These are phyloP conservation scores for Amyelois transitella DNA, from an alignment of 1,140 invertebrate species.

Conservation along the genomic window DNA sequence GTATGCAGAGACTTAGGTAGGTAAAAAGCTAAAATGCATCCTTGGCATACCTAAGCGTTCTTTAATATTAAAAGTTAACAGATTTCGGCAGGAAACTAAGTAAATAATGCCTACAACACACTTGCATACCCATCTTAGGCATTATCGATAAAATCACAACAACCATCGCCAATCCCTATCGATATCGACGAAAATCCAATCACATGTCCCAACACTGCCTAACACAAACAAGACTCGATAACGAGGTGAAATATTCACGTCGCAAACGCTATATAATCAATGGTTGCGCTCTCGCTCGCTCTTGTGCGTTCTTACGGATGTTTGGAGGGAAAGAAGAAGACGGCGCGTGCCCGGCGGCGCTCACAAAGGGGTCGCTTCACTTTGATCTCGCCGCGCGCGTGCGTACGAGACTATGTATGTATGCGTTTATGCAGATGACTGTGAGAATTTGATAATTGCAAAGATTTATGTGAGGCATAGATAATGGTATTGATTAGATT, in stretches of 20 bases:
- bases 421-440: constrained; percentile 67
- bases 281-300: constrained; percentile 48
- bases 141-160: no score
- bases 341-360: constrained; percentile 61
- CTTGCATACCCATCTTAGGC: no score
- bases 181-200: constrained; percentile 41
- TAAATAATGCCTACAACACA: no score
- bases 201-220: constrained; percentile 55
- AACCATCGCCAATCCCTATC: constrained; percentile 20
- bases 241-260: constrained; percentile 74
- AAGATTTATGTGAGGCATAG: constrained; percentile 54
- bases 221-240: constrained; percentile 74
- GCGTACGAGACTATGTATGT: constrained; percentile 44
- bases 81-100: no score
- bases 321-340: constrained; percentile 55
- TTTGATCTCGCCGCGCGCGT: constrained; percentile 70
- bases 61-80: no score
- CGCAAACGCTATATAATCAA: constrained; percentile 62
- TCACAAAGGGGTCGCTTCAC: constrained; percentile 67
- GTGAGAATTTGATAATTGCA: constrained; percentile 73
- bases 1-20: no score
- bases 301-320: constrained; percentile 26
- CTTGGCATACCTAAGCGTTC: no score
- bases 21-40: no score
- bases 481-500: constrained; percentile 18